Conservation (phyloP, 2,888 invertebrate species). For the Orthosia gracilis region DNA sequence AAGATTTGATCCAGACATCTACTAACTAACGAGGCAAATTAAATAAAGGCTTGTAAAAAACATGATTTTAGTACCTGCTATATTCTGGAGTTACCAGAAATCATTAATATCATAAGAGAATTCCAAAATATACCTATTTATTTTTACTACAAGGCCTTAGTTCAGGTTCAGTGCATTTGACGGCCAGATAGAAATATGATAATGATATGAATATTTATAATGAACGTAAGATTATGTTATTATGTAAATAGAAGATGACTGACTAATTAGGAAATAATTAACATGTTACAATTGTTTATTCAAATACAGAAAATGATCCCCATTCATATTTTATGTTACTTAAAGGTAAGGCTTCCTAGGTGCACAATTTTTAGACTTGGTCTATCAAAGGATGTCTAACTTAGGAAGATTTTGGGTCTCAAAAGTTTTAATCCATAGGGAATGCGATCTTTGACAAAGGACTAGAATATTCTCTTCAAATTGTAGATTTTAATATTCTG, state of each 20-base stretch:
- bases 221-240: background rate
- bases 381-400: background rate
- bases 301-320: background rate
- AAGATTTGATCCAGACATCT: too few relatives aligned
- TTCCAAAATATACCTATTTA: background rate
- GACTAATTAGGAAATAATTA: slow-evolving; percentile 18
- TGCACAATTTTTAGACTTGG: background rate
- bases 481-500: background rate
- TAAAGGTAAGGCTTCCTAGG: background rate
- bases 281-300: slow-evolving; percentile 4
- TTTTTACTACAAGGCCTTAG: background rate
- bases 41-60: too few relatives aligned
- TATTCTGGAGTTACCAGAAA: background rate
- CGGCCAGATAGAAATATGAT: background rate
- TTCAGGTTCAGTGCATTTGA: slow-evolving; percentile 1
- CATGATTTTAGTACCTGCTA: background rate
- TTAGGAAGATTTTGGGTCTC: background rate
- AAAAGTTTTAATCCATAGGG: background rate
- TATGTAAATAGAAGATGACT: slow-evolving; percentile 1
- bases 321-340: slow-evolving; percentile 17
- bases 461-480: background rate
- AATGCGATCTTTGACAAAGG: background rate
- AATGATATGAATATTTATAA: slow-evolving; percentile 16
- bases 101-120: background rate
- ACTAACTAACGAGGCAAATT: too few relatives aligned